phyloP scores from a whole-genome alignment of 2,113 vertebrate genomes.

The Naja naja region DNA sequence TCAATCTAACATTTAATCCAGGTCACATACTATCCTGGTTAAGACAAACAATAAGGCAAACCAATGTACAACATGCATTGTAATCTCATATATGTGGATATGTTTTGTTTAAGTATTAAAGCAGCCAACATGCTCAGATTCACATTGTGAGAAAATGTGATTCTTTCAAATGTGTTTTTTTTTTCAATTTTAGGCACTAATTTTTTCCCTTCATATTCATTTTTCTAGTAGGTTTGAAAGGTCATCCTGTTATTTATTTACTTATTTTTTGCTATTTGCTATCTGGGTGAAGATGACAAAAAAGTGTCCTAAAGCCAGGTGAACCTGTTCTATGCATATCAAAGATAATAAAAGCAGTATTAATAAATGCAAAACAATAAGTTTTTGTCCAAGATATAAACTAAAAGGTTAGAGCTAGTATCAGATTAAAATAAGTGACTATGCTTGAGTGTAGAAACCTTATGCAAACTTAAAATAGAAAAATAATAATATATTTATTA shows the following conservation, averaged over 20 bases:
- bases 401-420: constrained; percentile 21
- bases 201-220: constrained; percentile 51
- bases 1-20: background rate
- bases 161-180: too few relatives aligned
- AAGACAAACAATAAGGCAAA: background rate
- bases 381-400: constrained; percentile 25
- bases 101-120: background rate
- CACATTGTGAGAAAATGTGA: background rate
- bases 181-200: constrained; percentile 7
- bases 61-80: background rate
- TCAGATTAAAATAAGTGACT: constrained; percentile 8
- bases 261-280: constrained; percentile 57
- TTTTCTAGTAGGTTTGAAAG: constrained; percentile 50
- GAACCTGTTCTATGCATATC: constrained; percentile 59
- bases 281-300: constrained; percentile 60
- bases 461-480: background rate
- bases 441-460: background rate
- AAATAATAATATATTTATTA: background rate
- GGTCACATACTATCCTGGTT: background rate
- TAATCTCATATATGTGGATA: background rate
- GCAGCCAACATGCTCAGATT: background rate
- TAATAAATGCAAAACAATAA: constrained; percentile 55
- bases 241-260: constrained; percentile 40
- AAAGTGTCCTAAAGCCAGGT: constrained; percentile 52
- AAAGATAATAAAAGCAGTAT: constrained; percentile 49